A percentile compares a stretch with the other conserved stretches of the same genome.
These are phyloP conservation scores for Suricata suricatta DNA, from an alignment of 2,113 vertebrate genomes.

Conservation along the genomic window DNA sequence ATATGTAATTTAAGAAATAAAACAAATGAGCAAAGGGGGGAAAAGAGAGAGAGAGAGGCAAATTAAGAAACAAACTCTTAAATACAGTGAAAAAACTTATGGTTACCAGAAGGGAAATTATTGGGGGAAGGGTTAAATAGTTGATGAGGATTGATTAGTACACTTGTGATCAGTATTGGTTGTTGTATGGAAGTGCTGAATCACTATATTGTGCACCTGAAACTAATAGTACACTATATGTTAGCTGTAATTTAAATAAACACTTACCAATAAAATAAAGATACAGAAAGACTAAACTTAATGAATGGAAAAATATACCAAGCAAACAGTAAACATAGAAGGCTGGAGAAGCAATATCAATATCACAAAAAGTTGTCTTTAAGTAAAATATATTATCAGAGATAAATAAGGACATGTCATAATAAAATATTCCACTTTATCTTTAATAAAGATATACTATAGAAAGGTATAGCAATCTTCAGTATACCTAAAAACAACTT, in stretches of 20 bases:
- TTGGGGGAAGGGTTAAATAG: background rate
- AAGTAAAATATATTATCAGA: background rate
- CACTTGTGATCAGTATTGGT: background rate
- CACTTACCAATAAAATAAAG: background rate
- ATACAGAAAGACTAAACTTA: background rate
- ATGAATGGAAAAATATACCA: background rate
- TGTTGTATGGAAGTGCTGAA: background rate
- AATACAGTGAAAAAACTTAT: background rate
- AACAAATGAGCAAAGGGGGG: background rate
- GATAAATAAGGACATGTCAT: background rate
- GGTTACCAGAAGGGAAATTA: background rate
- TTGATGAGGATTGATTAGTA: background rate
- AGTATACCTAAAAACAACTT: background rate
- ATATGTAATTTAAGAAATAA: background rate
- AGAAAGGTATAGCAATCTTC: background rate
- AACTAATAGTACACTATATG: background rate
- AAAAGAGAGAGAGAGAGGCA: background rate
- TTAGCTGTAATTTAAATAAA: background rate
- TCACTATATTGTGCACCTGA: background rate
- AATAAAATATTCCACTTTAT: background rate
- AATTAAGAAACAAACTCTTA: background rate
- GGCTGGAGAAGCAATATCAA: background rate
- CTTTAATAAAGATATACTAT: background rate
- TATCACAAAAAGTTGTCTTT: background rate
- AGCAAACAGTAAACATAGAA: background rate